These are phyloP conservation scores for Bugulina stolonifera DNA, from an alignment of 2,888 invertebrate genomes.

Conservation along the genomic window DNA sequence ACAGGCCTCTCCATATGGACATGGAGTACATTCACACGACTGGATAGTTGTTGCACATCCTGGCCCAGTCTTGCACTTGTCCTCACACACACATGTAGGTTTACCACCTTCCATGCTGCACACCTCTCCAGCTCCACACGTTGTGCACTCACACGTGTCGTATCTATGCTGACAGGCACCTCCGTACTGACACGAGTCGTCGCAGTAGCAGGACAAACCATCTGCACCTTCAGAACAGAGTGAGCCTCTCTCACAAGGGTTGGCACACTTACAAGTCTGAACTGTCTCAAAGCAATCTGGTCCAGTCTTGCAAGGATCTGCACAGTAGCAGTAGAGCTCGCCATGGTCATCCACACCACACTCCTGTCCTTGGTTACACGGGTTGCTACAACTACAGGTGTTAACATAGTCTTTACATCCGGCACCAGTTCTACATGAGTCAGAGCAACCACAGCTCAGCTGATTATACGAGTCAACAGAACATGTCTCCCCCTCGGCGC, in stretches of 20 bases:
- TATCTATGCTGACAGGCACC: not conserved
- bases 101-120: not conserved
- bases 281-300: not conserved
- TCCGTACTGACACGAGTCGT: not conserved
- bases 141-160: constrained; percentile 18
- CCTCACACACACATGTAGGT: not conserved
- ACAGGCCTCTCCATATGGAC: constrained; percentile 17
- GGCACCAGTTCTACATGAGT: constrained; percentile 5
- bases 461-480: not conserved
- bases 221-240: not conserved
- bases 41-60: not conserved
- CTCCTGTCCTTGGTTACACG: not conserved
- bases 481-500: constrained; percentile 2
- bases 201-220: not conserved
- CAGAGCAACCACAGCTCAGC: not conserved
- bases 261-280: constrained; percentile 4
- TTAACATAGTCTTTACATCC: constrained; percentile 11
- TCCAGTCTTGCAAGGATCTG: constrained; percentile 18
- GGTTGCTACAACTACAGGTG: constrained; percentile 6
- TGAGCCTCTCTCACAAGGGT: not conserved
- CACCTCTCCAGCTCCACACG: not conserved
- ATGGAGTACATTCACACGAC: not conserved
- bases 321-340: constrained; percentile 19
- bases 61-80: constrained; percentile 7
- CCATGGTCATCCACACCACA: constrained; percentile 2